Conservation (phyloP, 2,113 vertebrate species). For the Erythrolamprus reginae region DNA sequence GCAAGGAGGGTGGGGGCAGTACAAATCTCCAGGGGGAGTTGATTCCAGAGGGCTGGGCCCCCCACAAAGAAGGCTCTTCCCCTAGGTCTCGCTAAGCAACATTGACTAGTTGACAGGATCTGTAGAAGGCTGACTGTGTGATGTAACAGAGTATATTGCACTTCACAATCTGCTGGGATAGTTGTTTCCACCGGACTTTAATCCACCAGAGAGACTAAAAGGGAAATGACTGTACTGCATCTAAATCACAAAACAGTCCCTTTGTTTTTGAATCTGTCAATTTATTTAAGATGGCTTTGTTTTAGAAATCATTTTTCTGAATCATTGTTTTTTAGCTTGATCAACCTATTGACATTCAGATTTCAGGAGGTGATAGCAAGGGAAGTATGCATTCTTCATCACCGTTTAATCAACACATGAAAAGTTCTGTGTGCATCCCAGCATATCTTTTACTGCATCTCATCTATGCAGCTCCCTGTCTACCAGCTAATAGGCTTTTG, state of each 20-base stretch:
- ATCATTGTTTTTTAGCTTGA: neutral
- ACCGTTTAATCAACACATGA: neutral
- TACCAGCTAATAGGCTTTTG: slow-evolving; percentile 24
- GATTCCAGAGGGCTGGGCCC: no score
- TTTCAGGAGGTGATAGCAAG: fast-evolving
- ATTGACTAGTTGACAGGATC: no score
- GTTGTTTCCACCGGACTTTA: no score
- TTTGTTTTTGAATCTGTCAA: neutral
- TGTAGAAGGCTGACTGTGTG: no score
- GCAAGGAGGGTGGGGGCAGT: no score
- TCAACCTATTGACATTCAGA: neutral
- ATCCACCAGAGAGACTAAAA: neutral
- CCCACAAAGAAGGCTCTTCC: no score
- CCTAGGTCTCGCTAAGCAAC: no score
- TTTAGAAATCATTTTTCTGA: neutral
- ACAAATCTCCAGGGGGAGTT: no score
- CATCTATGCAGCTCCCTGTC: neutral
- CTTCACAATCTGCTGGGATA: neutral
- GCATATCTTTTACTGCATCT: neutral
- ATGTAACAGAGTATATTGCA: no score
- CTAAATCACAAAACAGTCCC: neutral
- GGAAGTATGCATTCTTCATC: fast-evolving
- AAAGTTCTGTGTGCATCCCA: neutral
- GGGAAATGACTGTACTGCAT: neutral
- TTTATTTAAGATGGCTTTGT: fast-evolving